phyloP scores from a whole-genome alignment of 1,140 invertebrate genomes.

The Heliconius hewitsoni region DNA sequence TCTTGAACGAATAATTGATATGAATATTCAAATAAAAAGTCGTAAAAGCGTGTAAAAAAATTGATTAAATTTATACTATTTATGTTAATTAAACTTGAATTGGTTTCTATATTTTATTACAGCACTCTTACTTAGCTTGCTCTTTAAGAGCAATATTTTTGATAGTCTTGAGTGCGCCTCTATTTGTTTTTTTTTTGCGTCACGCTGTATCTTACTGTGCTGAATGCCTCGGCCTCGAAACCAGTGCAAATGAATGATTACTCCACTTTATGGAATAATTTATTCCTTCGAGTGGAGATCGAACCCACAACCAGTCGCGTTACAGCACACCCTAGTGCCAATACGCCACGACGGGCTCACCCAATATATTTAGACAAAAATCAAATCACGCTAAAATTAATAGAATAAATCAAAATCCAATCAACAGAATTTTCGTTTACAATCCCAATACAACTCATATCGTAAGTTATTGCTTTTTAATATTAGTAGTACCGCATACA shows the following conservation, averaged over 20 bases:
- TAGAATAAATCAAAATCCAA: conserved; percentile 4
- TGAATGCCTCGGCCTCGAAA: too few relatives aligned
- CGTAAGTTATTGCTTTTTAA: conserved; percentile 8
- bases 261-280: too few relatives aligned
- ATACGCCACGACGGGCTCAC: too few relatives aligned
- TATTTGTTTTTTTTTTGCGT: too few relatives aligned
- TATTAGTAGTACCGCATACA: not conserved
- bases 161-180: not conserved
- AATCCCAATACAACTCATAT: conserved; percentile 8
- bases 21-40: conserved; percentile 14
- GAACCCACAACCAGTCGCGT: too few relatives aligned
- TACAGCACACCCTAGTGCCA: too few relatives aligned
- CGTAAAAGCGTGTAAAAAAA: too few relatives aligned
- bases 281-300: too few relatives aligned
- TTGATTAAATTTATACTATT: too few relatives aligned
- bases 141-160: not conserved
- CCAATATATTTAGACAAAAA: not conserved
- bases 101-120: not conserved
- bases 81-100: too few relatives aligned
- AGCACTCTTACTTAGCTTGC: not conserved
- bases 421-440: conserved; percentile 15
- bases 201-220: too few relatives aligned
- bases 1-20: conserved; percentile 16
- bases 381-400: conserved; percentile 5
- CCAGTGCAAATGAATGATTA: too few relatives aligned